Base-by-base conservation (phyloP, 1,140 invertebrate species). In the Sycobia sp. region DNA sequence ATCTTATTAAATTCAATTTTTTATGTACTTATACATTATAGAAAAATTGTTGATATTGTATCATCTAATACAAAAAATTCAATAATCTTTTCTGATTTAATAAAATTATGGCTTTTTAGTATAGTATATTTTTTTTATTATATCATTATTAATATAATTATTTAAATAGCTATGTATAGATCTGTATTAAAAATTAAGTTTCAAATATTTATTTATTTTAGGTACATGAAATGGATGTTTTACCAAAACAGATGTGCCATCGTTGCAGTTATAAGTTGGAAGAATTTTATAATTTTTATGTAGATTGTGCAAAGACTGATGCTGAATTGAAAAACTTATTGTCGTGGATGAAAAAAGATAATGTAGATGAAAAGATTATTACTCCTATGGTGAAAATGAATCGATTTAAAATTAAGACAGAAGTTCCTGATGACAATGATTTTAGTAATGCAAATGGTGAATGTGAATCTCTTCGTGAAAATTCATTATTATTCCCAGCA, bases 161-260 rank as follows among this genome's bases (percentile, higher is more conserved):
- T 25, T 46, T 23, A 22, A 46, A 0, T 46, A 2, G n/a, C n/a
- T n/a, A n/a, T n/a, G n/a, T n/a, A n/a, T n/a, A 39, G 4, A 10
- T 39, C 14, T 39, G 36, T 39, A 39, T 39, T 11, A 39, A 39
- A 39, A 10, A 9, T 39, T 9, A 10, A 39, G 7, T 39, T 8
- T 4, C 36, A 4, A 5, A 23, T 36, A 47, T 32, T 57, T n/a
- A 4, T 27, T 22, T 55, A 3, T 57, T 39, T 22, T 64, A 81
- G 79, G 77, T 81, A n/a, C 77, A 80, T 53, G 73, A 81, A 65
- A 73, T 79, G 75, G 78, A 81, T 59, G 49, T 79, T 29, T 43
- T 81, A n/a, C 78, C 79, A 18, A 81, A 81, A 55, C 73, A 80
- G 47, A 79, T 81, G 71, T 81, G 78, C 47, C 73, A 79, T 49